These are phyloP conservation scores for Psephotus haematonotus DNA, from an alignment of 2,113 vertebrate genomes.

Conservation along the genomic window DNA sequence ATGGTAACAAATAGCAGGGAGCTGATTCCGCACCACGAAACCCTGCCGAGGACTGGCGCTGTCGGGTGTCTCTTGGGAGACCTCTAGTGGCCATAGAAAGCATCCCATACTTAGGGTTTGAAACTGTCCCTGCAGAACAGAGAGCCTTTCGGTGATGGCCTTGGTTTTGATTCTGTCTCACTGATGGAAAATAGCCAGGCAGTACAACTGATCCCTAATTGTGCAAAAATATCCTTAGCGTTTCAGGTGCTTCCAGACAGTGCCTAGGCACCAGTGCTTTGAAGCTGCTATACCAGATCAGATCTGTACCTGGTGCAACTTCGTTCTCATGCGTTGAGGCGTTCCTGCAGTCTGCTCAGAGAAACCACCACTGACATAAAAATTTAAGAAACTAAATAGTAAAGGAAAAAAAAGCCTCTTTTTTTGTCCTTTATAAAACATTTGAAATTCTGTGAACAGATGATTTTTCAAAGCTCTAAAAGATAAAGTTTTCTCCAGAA, in stretches of 20 bases:
- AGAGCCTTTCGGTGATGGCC: neutral
- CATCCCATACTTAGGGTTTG: neutral
- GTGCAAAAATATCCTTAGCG: neutral
- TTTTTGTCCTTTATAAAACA: neutral
- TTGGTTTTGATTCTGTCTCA: neutral
- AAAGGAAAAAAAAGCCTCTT: neutral
- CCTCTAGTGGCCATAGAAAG: neutral
- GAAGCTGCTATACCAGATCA: neutral
- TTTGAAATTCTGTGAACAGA: neutral
- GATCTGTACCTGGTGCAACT: neutral
- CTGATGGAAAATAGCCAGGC: neutral
- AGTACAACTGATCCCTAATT: neutral
- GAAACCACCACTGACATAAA: neutral
- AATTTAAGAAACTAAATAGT: neutral
- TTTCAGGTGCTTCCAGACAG: neutral
- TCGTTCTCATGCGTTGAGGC: neutral
- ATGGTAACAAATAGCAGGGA: neutral
- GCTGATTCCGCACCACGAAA: accelerated
- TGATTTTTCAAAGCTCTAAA: neutral
- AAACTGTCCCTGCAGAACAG: neutral
- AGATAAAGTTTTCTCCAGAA: neutral
- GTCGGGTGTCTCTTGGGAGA: neutral
- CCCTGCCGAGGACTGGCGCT: accelerated
- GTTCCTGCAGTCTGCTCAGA: neutral
- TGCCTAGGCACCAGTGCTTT: neutral